A percentile compares a stretch with the other conserved stretches of the same genome.
Evolutionary conservation across 2,113 vertebrate species (phyloP).

Genomic region (Poeciliopsis turrubarensis): DNA sequence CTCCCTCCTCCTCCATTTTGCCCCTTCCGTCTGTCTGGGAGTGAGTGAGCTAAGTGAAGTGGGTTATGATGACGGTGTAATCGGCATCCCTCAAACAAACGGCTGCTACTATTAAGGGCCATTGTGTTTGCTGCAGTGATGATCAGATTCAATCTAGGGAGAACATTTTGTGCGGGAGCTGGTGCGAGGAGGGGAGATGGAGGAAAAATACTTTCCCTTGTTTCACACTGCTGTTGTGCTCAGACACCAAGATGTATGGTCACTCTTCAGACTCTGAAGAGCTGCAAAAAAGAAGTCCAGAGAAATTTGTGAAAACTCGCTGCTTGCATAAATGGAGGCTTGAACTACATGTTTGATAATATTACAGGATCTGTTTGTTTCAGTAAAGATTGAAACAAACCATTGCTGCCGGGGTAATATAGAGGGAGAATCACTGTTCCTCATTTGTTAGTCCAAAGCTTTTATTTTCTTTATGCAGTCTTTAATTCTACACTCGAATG

Average conservation of each 20-base stretch:
- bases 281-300: slow-evolving; percentile 53
- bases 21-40: slow-evolving; percentile 67
- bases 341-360: slow-evolving; percentile 45
- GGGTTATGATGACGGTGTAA: slow-evolving; percentile 79
- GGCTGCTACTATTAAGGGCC: slow-evolving; percentile 78
- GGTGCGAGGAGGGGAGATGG: slow-evolving; percentile 45
- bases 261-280: slow-evolving; percentile 52
- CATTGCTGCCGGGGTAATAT: slow-evolving; percentile 11
- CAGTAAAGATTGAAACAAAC: slow-evolving; percentile 20
- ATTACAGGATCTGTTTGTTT: slow-evolving; percentile 59
- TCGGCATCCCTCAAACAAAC: slow-evolving; percentile 79
- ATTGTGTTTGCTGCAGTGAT: slow-evolving; percentile 79
- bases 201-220: slow-evolving; percentile 56
- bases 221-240: slow-evolving; percentile 55
- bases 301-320: slow-evolving; percentile 45
- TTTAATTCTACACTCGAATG: too few relatives aligned
- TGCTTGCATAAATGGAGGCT: slow-evolving; percentile 33
- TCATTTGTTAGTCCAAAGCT: background rate
- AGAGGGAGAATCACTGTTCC: slow-evolving; percentile 34
- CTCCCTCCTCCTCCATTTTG: slow-evolving; percentile 54
- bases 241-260: slow-evolving; percentile 53
- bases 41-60: slow-evolving; percentile 77
- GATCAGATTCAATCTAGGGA: slow-evolving; percentile 78
- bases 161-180: slow-evolving; percentile 73
- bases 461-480: too few relatives aligned